Base-by-base conservation (phyloP, 2,797 vertebrate species). In the Menidia menidia region DNA sequence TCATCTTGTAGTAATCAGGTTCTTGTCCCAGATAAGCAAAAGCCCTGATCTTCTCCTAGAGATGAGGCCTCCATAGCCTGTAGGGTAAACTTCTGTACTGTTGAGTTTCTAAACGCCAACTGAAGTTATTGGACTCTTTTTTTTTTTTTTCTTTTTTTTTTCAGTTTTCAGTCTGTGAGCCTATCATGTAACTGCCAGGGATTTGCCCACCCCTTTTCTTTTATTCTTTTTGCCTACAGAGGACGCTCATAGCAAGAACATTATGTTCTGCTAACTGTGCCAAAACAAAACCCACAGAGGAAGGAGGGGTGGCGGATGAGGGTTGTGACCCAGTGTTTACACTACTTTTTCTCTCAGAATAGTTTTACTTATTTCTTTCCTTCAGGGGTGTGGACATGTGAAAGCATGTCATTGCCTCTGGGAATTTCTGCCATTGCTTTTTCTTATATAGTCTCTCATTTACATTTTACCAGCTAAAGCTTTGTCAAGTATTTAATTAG, bases 311-410 rank as follows among this genome's bases (percentile, higher is more conserved):
- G 63, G 68, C 19, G 78, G 83, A 65, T 75, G 71, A 84, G 84
- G 89, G 86, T 88, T 87, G 75, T 87, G 87, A 92, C 88, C 90
- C 60, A 60, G 80, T 89, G 91, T 93, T 94, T 92, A 92, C 80
- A 64, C 63, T 68, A 73, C 77, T 91, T 87, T 91, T 92, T 91
- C 83, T 89, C 53, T 63, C 53, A 7, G 62, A 60, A 55, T n/a
- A 63, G 72, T 77, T 74, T 14, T 35, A 19, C 60, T 80, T 67
- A 68, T 64, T 65, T 44, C 5, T 31, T 59, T 67, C 18, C 71
- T 54, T 73, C 44, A 57, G 53, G 65, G 77, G 71, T 30, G 73
- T 86, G 76, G 54, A 65, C 70, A 77, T 73, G 64, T 80, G 58
- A 54, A 35, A 54, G 71, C 77, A 76, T 64, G 59, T 81, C 59